Conservation (phyloP, 2,113 vertebrate species). For the Spea multiplicata region DNA sequence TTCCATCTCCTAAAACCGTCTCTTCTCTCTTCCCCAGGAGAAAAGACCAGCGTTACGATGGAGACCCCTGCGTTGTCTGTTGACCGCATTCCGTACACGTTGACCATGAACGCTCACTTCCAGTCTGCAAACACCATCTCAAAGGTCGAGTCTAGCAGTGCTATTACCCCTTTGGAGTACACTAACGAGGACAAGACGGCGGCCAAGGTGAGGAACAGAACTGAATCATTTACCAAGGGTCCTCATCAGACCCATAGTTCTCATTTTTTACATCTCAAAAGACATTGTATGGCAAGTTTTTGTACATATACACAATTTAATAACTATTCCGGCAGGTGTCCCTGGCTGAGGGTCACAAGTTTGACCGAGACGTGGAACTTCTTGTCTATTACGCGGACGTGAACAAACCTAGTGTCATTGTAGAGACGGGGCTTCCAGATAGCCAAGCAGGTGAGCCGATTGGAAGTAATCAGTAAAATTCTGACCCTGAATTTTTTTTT, state of each 20-base stretch:
- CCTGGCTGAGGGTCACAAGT: conserved; percentile 71
- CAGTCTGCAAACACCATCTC: conserved; percentile 67
- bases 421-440: conserved; percentile 65
- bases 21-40: conserved; percentile 14
- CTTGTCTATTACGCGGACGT: conserved; percentile 71
- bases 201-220: conserved; percentile 60
- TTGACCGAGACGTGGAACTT: conserved; percentile 73
- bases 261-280: not conserved
- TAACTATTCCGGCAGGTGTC: conserved; percentile 59
- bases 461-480: too few species aligned
- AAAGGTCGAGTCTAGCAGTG: conserved; percentile 71
- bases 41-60: not conserved
- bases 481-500: too few species aligned
- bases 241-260: not conserved
- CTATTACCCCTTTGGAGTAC: conserved; percentile 63
- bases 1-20: too few species aligned
- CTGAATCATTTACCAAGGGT: not conserved
- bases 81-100: conserved; percentile 66
- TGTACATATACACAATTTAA: not conserved
- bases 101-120: conserved; percentile 63
- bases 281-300: not conserved
- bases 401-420: conserved; percentile 66
- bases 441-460: conserved; percentile 57
- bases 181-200: conserved; percentile 60
- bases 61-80: conserved; percentile 26